These are phyloP conservation scores for Daboia siamensis DNA, from an alignment of 2,113 vertebrate species.

Conservation along the genomic window DNA sequence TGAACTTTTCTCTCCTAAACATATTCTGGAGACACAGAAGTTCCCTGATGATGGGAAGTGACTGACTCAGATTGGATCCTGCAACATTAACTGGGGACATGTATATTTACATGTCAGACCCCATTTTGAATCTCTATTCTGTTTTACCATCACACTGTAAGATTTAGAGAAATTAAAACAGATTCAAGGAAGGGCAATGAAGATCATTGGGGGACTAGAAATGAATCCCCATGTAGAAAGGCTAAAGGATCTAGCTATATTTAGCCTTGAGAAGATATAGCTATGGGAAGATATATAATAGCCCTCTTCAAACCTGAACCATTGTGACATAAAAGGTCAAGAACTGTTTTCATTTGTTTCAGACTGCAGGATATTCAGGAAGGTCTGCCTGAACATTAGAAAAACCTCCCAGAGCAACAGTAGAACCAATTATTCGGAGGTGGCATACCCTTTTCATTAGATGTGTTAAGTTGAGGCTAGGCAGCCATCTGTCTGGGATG, in stretches of 20 bases:
- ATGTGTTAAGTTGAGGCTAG: not conserved
- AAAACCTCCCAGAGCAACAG: not conserved
- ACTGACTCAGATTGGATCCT: not conserved
- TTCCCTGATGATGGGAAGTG: not conserved
- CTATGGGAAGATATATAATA: not conserved
- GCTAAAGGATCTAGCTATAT: not conserved
- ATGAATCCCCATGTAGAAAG: not conserved
- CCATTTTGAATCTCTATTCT: not conserved
- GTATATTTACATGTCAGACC: not conserved
- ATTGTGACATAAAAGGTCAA: not conserved
- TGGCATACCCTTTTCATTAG: not conserved
- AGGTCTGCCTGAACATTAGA: not conserved
- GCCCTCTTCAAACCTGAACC: not conserved
- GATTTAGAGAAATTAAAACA: not conserved
- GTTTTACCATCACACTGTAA: not conserved
- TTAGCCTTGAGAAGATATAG: not conserved
- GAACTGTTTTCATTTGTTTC: not conserved
- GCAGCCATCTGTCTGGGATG: not conserved
- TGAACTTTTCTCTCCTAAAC: not conserved
- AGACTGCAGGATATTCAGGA: not conserved
- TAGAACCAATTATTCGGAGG: not conserved
- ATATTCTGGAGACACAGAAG: not conserved
- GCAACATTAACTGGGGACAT: not conserved
- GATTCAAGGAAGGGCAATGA: not conserved
- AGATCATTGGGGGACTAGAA: not conserved